Conservation (phyloP, 1,140 invertebrate genomes). For the Hylyphantes graminicola region DNA sequence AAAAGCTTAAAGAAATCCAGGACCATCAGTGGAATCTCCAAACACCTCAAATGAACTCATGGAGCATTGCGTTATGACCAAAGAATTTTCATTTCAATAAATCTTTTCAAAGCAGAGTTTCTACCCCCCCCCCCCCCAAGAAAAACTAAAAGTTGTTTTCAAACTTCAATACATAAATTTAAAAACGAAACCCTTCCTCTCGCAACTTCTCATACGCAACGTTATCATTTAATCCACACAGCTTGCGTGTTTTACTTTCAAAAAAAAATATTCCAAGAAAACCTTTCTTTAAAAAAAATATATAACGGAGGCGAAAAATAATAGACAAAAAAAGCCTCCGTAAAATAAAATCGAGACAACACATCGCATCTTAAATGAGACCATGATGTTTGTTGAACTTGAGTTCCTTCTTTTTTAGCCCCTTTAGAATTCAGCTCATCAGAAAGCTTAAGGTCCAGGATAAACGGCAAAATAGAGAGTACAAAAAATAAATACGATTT, state of each 20-base stretch:
- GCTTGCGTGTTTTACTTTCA: slow-evolving; percentile 3
- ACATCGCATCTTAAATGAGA: slow-evolving; percentile 28
- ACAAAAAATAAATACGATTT: too few relatives aligned
- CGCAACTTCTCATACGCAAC: neutral
- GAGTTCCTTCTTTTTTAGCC: neutral
- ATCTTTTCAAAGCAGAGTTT: too few relatives aligned
- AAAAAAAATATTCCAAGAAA: neutral
- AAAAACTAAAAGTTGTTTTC: too few relatives aligned
- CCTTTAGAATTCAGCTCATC: slow-evolving; percentile 13
- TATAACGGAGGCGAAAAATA: neutral
- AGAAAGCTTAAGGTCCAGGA: neutral
- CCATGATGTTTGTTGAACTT: slow-evolving; percentile 15
- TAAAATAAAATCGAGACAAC: slow-evolving; percentile 2
- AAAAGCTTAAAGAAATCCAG: too few relatives aligned
- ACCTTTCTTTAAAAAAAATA: neutral
- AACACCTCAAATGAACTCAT: too few relatives aligned
- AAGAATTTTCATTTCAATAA: too few relatives aligned
- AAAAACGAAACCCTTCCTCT: too few relatives aligned
- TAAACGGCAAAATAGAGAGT: slow-evolving; percentile 2
- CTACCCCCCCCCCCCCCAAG: too few relatives aligned
- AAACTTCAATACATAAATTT: too few relatives aligned
- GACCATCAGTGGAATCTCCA: too few relatives aligned
- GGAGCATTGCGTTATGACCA: too few relatives aligned
- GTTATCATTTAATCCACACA: slow-evolving; percentile 10
- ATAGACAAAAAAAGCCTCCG: neutral